A percentile compares a stretch with the other conserved stretches of the same genome.
phyloP scores from a whole-genome alignment of 2,797 vertebrate genomes.

The Glyptemys insculpta region DNA sequence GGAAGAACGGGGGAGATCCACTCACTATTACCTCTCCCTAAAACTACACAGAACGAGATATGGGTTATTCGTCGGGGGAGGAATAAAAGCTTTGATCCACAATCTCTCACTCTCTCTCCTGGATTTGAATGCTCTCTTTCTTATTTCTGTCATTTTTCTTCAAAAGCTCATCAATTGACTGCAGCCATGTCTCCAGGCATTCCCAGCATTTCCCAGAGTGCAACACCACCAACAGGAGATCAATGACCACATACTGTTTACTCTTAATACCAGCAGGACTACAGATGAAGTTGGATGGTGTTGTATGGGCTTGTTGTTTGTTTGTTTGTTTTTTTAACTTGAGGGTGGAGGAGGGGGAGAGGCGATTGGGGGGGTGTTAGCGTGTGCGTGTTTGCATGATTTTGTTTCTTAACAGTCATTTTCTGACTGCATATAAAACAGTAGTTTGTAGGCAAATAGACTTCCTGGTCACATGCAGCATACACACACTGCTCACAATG shows the following conservation, averaged over 20 bases:
- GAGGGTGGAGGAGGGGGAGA: neutral
- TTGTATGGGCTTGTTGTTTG: neutral
- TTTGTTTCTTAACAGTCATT: neutral
- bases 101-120: neutral
- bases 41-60: neutral
- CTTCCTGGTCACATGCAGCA: neutral
- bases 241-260: constrained; percentile 38
- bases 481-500: neutral
- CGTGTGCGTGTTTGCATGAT: rapidly evolving
- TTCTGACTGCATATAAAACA: neutral
- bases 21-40: neutral
- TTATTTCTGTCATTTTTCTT: neutral
- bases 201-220: constrained; percentile 56
- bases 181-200: constrained; percentile 31
- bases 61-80: no score
- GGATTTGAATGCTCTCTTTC: neutral
- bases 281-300: neutral
- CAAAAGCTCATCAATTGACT: constrained; percentile 17
- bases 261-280: neutral
- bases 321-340: neutral
- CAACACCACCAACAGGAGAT: constrained; percentile 38
- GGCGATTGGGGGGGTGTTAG: neutral
- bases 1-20: neutral
- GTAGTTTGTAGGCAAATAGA: neutral
- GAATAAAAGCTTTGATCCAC: neutral